Evolutionary conservation across 2,888 invertebrate genomes (phyloP).

Genomic region (Catotricha subobsoleta): DNA sequence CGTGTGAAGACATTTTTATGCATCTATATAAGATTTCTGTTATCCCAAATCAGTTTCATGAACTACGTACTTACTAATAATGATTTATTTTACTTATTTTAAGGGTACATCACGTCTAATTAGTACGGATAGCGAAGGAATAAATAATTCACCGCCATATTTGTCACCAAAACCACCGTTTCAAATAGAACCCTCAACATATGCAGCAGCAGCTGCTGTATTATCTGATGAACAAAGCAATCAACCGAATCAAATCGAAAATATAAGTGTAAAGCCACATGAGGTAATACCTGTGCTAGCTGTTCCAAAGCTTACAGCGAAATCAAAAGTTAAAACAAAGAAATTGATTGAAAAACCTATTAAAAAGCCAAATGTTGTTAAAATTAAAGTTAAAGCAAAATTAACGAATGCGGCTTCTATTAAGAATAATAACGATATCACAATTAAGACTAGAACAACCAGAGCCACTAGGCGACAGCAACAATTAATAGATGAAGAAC

Average conservation of each 20-base stretch:
- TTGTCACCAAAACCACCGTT: slow-evolving; percentile 8
- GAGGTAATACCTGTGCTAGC: neutral
- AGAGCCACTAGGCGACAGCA: no score
- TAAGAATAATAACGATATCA: neutral
- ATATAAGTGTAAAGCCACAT: no score
- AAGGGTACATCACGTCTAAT: slow-evolving; percentile 44
- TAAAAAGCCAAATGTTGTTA: slow-evolving; percentile 4
- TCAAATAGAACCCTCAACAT: neutral
- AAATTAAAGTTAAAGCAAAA: slow-evolving; percentile 4
- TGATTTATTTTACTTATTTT: slow-evolving; percentile 9
- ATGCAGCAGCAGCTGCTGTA: slow-evolving; percentile 11
- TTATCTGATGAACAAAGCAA: slow-evolving; percentile 9
- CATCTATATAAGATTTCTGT: no score
- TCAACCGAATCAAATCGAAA: neutral
- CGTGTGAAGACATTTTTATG: no score
- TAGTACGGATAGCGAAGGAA: slow-evolving; percentile 46
- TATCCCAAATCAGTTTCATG: no score
- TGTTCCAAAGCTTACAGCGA: no score
- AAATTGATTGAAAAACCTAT: no score
- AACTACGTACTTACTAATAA: no score
- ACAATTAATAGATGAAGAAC: no score
- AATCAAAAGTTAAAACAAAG: neutral
- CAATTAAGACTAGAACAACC: no score
- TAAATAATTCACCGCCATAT: slow-evolving; percentile 36
- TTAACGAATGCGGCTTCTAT: neutral